Evolutionary conservation across 2,888 invertebrate genomes (phyloP).

Genomic region (Epinotia bilunana): DNA sequence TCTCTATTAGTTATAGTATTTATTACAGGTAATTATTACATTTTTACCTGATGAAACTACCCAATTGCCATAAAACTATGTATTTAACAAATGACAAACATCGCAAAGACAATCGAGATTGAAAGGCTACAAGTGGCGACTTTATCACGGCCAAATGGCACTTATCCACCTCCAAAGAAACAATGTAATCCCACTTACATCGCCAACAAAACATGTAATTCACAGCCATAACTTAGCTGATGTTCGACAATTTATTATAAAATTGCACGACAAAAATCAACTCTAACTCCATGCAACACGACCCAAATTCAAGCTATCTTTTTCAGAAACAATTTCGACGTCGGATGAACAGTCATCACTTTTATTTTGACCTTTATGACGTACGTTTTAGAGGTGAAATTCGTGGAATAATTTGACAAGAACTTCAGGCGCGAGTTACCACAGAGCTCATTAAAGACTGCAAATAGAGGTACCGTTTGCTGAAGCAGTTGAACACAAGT

Average conservation of each 20-base stretch:
- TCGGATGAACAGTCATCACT: neutral
- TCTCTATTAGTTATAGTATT: too few relatives aligned
- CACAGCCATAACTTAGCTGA: slow-evolving; percentile 38
- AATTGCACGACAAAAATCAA: slow-evolving; percentile 8
- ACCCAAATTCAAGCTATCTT: neutral
- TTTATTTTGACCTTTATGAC: slow-evolving; percentile 19
- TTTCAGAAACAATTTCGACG: neutral
- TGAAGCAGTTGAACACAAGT: slow-evolving; percentile 29
- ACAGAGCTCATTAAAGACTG: slow-evolving; percentile 42
- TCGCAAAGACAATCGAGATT: neutral
- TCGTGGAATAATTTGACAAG: neutral
- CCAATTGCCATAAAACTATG: neutral
- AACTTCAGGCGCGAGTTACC: slow-evolving; percentile 23
- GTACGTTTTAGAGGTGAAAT: neutral
- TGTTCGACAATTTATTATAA: slow-evolving; percentile 26
- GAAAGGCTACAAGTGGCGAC: slow-evolving; percentile 5
- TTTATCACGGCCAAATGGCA: slow-evolving; percentile 31
- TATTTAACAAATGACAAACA: neutral
- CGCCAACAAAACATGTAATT: slow-evolving; percentile 41
- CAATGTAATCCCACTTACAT: slow-evolving; percentile 40
- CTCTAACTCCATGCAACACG: neutral
- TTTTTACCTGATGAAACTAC: too few relatives aligned
- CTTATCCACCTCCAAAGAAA: slow-evolving; percentile 37
- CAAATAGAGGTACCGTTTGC: slow-evolving; percentile 31
- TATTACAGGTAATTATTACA: too few relatives aligned